Conservation (phyloP, 1,140 invertebrate genomes). For the Dendrolimus punctatus region DNA sequence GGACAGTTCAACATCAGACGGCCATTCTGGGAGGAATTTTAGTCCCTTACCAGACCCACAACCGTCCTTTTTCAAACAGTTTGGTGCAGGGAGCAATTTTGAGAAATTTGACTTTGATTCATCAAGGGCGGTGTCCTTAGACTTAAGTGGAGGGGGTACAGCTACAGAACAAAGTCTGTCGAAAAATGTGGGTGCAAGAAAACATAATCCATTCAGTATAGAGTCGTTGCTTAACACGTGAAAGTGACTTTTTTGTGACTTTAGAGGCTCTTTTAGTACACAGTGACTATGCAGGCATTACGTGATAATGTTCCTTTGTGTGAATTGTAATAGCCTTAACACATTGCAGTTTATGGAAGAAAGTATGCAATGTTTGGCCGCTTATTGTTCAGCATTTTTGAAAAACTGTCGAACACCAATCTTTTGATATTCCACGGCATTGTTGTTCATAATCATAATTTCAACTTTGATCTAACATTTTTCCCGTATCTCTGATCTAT, state of each 20-base stretch:
- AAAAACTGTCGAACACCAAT: too few relatives aligned
- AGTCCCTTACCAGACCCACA: slow-evolving; percentile 74
- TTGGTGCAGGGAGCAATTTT: slow-evolving; percentile 42
- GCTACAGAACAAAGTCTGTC: slow-evolving; percentile 66
- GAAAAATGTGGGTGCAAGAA: slow-evolving; percentile 60
- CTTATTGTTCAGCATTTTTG: too few relatives aligned
- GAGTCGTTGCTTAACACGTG: slow-evolving; percentile 85
- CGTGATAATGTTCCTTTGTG: slow-evolving; percentile 41
- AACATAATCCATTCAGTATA: slow-evolving; percentile 87
- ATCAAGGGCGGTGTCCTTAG: slow-evolving; percentile 61
- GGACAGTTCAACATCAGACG: slow-evolving; percentile 71
- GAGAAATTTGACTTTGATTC: slow-evolving; percentile 67
- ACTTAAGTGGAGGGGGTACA: slow-evolving; percentile 52
- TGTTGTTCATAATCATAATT: too few relatives aligned
- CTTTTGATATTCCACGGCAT: too few relatives aligned
- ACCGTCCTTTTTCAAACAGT: slow-evolving; percentile 56
- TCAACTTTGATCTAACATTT: too few relatives aligned
- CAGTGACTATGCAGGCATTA: slow-evolving; percentile 32
- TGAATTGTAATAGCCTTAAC: slow-evolving; percentile 14
- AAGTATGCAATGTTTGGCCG: too few relatives aligned
- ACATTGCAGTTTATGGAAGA: too few relatives aligned
- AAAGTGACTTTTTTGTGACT: slow-evolving; percentile 52
- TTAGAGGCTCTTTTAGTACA: slow-evolving; percentile 43
- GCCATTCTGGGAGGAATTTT: slow-evolving; percentile 65
- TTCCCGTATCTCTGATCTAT: too few relatives aligned